Evolutionary conservation across 2,113 vertebrate genomes (phyloP).

Genomic region (Falcunculus frontatus): DNA sequence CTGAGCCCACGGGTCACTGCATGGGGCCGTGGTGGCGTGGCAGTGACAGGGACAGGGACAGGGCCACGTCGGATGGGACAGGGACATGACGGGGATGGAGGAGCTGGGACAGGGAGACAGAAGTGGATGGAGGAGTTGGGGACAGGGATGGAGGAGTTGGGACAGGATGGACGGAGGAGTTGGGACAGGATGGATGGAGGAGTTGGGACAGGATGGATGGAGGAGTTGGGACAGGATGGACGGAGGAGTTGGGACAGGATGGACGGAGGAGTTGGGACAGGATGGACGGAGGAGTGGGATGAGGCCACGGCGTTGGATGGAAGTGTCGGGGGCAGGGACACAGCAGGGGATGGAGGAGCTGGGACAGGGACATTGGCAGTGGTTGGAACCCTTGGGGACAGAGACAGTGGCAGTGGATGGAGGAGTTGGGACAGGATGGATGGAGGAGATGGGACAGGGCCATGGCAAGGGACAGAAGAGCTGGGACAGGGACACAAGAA

Average conservation of each 20-base stretch:
- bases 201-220: neutral
- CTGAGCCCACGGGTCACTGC: neutral
- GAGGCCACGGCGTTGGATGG: too few relatives aligned
- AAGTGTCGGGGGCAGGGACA: too few relatives aligned
- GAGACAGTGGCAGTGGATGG: too few relatives aligned
- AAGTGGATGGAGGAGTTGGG: too few relatives aligned
- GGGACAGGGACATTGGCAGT: neutral
- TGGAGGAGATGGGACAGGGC: too few relatives aligned
- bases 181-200: neutral
- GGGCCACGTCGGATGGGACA: accelerated
- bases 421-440: neutral
- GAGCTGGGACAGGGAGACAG: neutral
- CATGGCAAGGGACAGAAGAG: neutral
- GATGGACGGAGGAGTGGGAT: too few relatives aligned
- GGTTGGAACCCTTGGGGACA: neutral
- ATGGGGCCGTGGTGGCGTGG: neutral
- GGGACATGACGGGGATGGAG: neutral
- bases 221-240: too few relatives aligned
- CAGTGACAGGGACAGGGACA: neutral
- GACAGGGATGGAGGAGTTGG: neutral
- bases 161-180: neutral
- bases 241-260: too few relatives aligned
- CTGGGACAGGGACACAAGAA: too few relatives aligned
- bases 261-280: too few relatives aligned
- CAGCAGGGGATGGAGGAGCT: neutral